These are phyloP conservation scores for Tonatia bakeri DNA, from an alignment of 2,113 vertebrate genomes.

Conservation along the genomic window DNA sequence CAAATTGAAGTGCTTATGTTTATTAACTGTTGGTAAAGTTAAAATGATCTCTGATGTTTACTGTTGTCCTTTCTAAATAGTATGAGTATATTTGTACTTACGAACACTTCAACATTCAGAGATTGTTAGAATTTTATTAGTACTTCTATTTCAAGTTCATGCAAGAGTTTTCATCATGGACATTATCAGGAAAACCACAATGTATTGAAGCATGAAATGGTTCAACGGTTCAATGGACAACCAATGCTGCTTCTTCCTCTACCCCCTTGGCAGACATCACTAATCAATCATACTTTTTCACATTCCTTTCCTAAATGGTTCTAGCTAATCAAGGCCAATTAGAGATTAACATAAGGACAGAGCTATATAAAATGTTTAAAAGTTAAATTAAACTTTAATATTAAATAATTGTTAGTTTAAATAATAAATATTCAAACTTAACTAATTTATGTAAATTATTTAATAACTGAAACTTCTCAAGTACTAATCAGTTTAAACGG, in stretches of 20 bases:
- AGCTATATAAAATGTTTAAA: not conserved
- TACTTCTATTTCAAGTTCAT: not conserved
- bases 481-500: not conserved
- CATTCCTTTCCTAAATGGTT: not conserved
- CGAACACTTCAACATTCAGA: not conserved
- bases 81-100: rapidly evolving
- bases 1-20: not conserved
- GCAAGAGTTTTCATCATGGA: not conserved
- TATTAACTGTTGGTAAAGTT: not conserved
- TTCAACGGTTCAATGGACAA: too few species aligned
- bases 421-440: not conserved
- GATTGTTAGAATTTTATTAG: not conserved
- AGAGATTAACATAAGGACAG: not conserved
- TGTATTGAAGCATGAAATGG: not conserved
- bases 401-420: not conserved
- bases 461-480: not conserved
- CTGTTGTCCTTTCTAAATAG: not conserved
- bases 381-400: not conserved
- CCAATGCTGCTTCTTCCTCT: rapidly evolving
- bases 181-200: not conserved
- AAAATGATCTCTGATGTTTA: not conserved
- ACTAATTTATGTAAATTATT: not conserved
- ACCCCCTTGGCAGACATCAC: not conserved
- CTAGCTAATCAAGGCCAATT: not conserved
- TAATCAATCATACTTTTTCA: not conserved